phyloP scores from a whole-genome alignment of 2,888 invertebrate genomes.

The Subacronicta megacephala region DNA sequence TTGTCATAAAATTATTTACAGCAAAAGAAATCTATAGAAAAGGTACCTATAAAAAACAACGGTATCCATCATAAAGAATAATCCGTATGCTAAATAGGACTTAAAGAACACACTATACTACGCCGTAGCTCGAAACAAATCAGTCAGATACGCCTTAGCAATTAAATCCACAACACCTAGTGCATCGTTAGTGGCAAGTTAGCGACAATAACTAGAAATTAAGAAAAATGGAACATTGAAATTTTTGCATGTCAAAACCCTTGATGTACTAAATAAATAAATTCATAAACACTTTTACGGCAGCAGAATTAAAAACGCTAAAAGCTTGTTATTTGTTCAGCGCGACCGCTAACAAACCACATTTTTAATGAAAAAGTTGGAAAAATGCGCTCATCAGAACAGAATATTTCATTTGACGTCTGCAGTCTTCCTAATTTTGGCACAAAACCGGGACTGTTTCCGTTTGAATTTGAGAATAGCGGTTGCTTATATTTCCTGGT shows the following conservation, averaged over 20 bases:
- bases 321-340: conserved; percentile 47
- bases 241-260: background rate
- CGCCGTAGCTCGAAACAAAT: too few relatives aligned
- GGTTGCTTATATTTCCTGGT: conserved; percentile 24
- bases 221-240: background rate
- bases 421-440: conserved; percentile 22
- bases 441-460: conserved; percentile 23
- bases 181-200: too few relatives aligned
- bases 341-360: conserved; percentile 31
- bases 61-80: too few relatives aligned
- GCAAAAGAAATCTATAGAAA: too few relatives aligned
- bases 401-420: conserved; percentile 42
- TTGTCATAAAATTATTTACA: too few relatives aligned
- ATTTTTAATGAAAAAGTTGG: conserved; percentile 54
- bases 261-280: conserved; percentile 4
- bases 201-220: too few relatives aligned
- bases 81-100: too few relatives aligned
- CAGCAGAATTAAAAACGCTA: conserved; percentile 30
- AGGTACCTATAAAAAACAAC: too few relatives aligned
- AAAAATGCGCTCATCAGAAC: conserved; percentile 30
- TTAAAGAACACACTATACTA: too few relatives aligned
- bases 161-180: too few relatives aligned
- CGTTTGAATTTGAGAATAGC: conserved; percentile 30
- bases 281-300: conserved; percentile 1
- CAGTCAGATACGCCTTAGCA: too few relatives aligned